A percentile compares a stretch with the other conserved stretches of the same genome.
phyloP scores from a whole-genome alignment of 2,888 invertebrate species.

The Papilio protenor region DNA sequence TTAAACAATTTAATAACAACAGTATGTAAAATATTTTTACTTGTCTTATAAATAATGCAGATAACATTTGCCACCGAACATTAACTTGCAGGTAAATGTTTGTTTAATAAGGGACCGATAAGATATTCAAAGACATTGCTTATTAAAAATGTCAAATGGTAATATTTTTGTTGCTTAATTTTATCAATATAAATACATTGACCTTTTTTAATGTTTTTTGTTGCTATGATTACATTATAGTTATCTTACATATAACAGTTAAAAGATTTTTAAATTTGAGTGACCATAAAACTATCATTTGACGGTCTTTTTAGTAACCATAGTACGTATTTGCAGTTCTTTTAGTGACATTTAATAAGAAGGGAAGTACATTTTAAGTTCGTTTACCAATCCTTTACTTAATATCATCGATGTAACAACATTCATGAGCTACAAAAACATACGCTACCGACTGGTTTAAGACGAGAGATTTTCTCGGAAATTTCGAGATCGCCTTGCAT shows the following conservation, averaged over 20 bases:
- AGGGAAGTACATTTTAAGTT: background rate
- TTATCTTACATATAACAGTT: too few relatives aligned
- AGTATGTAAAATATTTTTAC: background rate
- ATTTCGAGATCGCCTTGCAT: slow-evolving; percentile 2
- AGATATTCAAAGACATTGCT: slow-evolving; percentile 1
- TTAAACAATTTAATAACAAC: background rate
- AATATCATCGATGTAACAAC: background rate
- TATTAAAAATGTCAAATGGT: slow-evolving; percentile 7
- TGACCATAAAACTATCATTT: too few relatives aligned
- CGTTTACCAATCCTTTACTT: background rate
- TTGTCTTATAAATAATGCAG: background rate
- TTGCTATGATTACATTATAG: background rate
- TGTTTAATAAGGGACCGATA: background rate
- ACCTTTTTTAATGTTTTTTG: background rate
- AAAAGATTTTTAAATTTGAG: too few relatives aligned
- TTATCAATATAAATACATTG: background rate
- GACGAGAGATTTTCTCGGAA: slow-evolving; percentile 20
- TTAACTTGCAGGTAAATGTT: slow-evolving; percentile 9
- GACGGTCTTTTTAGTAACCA: too few relatives aligned
- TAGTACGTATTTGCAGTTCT: background rate
- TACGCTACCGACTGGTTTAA: slow-evolving; percentile 9
- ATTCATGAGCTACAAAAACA: background rate
- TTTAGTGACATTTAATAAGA: background rate
- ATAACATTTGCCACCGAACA: background rate
- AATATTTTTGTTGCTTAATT: background rate